Base-by-base conservation (phyloP, 2,888 invertebrate genomes). In the Chromoteleia sp. region DNA sequence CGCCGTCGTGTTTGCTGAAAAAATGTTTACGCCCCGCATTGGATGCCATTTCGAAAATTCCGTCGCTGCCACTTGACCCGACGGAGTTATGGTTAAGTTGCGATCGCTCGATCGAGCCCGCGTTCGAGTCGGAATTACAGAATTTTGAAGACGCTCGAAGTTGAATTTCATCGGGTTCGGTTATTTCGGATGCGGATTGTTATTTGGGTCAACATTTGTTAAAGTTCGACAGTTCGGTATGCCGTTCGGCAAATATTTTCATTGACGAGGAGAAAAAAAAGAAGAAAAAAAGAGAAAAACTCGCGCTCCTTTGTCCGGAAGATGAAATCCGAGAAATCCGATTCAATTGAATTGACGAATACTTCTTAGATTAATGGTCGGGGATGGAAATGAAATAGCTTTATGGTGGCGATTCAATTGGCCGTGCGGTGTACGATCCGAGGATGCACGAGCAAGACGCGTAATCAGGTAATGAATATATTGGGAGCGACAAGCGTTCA, bases 391-490 rank as follows among this genome's bases (percentile, higher is more conserved):
- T 54, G 17, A 63, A 63, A 63, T 63, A 50, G 61, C 61, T 63
- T 71, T 25, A 70, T 58, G 50, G 29, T 36, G 48, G 14, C 39
- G 56, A 70, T 58, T 75, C 56, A 75, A 80, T 80, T 75, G 74
- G 56, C 45, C 74, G 29, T 79, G 33, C 33, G 25, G 41, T 14
- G 59, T 17, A 14, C 58, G 33, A 33, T 19, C 29, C 65, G 48
- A 54, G 54, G 67, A 63, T 73, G 48, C 21, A 36, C 17, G 10
- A 48, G 61, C 61, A 74, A 80, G 83, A 85, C 80, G 85, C 85
- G 84, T 88, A 87, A 89, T 89, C 88, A 88, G 86, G 87, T 88
- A 89, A 90, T 89, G 89, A 89, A 89, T 88, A 88, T 86, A 88
- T 87, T 84, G 87, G 81, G 76, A 84, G 81, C 86, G 85, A 88